Evolutionary conservation across 2,797 vertebrate genomes (phyloP), one percentile per base, ranked within the genome.

Genomic region (Apogon hyalosoma): DNA sequence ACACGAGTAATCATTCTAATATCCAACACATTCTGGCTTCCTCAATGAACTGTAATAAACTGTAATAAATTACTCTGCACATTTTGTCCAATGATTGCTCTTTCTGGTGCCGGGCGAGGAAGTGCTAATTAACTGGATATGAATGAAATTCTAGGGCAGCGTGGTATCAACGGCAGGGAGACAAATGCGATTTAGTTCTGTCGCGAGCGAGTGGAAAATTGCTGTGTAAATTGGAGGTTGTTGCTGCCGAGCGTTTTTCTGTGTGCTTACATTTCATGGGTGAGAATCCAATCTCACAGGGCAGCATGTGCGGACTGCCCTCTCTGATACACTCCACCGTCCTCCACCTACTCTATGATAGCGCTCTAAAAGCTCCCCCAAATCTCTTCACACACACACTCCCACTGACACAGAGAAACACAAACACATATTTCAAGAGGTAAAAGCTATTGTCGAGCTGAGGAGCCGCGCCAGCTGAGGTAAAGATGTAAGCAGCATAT

Each of bases 191-290:
- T 90, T 88, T 79, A 73, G 80, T 82, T 80, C 72, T 77, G 87
- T 88, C 65, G 82, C 40, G 77, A 88, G 85, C 74, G 73, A 89
- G 87, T 87, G 90, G 85, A 89, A 93, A 92, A 92, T 90, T 72
- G 83, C 88, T 85, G 91, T 90, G 90, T 90, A 93, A 93, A 93
- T 90, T 90, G 77, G 84, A 88, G 90, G 86, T 84, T 91, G 91
- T 90, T 80, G 85, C 83, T 46, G 90, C 82, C 13, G 84, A 83
- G 87, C 76, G 72, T 73, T 87, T 82, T 76, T 71, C 82, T 83
- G 83, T 88, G 87, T 82, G 83, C 91, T 92, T 88, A 90, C 90
- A 92, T 92, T 93, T 91, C 87, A 91, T 58, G 89, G 88, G 82
- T 90, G 86, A 92, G 89, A 90, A 92, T 92, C 89, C 90, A 90